Evolutionary conservation across 53 echinoderm and acorn worm species (phyloP).

Genomic region (Hippasteria phrygiana): DNA sequence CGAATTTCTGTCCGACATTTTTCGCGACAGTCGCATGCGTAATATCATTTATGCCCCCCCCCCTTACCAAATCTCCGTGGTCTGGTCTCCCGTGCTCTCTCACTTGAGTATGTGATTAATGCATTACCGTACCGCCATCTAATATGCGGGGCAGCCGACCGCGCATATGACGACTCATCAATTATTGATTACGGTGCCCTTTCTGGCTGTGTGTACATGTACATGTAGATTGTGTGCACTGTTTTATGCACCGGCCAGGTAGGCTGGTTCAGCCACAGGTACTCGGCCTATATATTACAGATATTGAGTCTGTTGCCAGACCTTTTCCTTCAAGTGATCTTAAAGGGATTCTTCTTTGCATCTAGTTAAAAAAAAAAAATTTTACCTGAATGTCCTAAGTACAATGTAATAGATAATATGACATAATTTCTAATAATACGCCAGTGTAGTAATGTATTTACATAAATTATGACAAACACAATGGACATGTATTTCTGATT

Average conservation of each 20-base stretch:
- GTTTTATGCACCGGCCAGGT: background rate
- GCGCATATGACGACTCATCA: constrained; percentile 23
- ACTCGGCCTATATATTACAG: background rate
- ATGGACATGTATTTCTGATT: too few species aligned
- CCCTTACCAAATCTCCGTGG: background rate
- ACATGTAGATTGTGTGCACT: background rate
- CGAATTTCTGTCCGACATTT: too few species aligned
- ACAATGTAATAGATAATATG: too few species aligned
- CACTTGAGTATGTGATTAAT: constrained; percentile 15
- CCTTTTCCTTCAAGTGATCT: background rate
- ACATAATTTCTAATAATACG: too few species aligned
- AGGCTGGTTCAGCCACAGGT: constrained; percentile 10
- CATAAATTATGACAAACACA: too few species aligned
- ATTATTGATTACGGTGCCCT: constrained; percentile 29
- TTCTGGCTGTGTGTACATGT: background rate
- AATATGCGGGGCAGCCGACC: constrained; percentile 9
- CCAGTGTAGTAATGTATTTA: too few species aligned
- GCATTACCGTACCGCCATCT: background rate
- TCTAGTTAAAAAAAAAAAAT: background rate
- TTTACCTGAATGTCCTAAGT: too few species aligned
- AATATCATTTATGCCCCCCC: background rate
- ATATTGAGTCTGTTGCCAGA: background rate
- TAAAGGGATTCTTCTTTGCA: background rate
- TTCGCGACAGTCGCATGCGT: background rate
- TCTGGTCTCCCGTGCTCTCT: background rate